A percentile compares a stretch with the other conserved stretches of the same genome.
phyloP scores from a whole-genome alignment of 1,140 invertebrate genomes.

The Solenopsis invicta region DNA sequence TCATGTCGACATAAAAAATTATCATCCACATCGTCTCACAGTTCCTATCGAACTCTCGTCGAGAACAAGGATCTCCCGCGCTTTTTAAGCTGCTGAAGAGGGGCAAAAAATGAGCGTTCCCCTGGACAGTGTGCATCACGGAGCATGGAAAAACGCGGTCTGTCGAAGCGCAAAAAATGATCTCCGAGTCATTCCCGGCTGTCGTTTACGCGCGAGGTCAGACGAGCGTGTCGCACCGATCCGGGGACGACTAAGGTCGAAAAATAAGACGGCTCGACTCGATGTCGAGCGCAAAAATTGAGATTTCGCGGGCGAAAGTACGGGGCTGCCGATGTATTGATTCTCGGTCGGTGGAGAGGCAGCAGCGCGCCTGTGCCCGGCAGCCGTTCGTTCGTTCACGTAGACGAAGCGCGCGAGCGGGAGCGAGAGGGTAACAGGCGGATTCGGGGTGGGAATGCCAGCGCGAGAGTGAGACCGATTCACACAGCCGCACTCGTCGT shows the following conservation, averaged over 20 bases:
- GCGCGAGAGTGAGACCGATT: conserved; percentile 44
- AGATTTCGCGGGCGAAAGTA: conserved; percentile 84
- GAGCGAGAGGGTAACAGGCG: conserved; percentile 50
- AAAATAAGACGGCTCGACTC: conserved; percentile 25
- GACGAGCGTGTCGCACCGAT: background rate
- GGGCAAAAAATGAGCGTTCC: conserved; percentile 42
- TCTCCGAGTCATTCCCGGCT: background rate
- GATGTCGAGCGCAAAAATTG: conserved; percentile 75
- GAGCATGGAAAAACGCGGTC: background rate
- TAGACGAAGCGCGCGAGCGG: conserved; percentile 46
- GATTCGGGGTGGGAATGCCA: conserved; percentile 47
- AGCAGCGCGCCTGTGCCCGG: conserved; percentile 79
- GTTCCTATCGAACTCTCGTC: background rate
- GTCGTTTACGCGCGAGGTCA: background rate
- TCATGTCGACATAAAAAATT: background rate
- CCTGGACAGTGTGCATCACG: background rate
- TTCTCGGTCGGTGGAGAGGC: conserved; percentile 78
- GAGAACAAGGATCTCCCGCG: conserved; percentile 65
- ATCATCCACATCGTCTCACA: background rate
- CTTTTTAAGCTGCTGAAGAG: conserved; percentile 52
- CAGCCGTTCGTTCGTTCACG: conserved; percentile 65
- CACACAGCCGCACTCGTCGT: conserved; percentile 55
- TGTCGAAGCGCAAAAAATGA: background rate
- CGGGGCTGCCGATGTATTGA: conserved; percentile 84
- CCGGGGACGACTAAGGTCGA: background rate